Base-by-base conservation (phyloP, 2,797 vertebrate genomes). In the Danio jaintianensis region DNA sequence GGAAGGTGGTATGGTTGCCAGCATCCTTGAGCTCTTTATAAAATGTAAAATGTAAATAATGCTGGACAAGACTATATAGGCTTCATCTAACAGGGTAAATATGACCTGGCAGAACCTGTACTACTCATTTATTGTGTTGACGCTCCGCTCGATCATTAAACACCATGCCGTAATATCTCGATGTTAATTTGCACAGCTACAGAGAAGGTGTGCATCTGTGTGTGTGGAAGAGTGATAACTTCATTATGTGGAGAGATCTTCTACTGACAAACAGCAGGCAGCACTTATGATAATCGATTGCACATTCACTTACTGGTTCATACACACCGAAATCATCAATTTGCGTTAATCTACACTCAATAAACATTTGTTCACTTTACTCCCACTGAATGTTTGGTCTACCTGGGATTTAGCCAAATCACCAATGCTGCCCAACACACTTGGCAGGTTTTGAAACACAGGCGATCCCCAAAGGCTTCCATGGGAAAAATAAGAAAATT, bases 171-270 rank as follows among this genome's bases (percentile, higher is more conserved):
- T 10, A 13, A 0, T 52, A 45, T 18, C 38, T 61, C 43, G n/a
- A 29, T 45, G 38, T 71, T 43, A 22, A 62, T 52, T 71, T 62
- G 36, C 58, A 43, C 10, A 79, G 18, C n/a, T 8, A 40, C 45
- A 0, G 53, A 15, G n/a, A 59, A 50, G 52, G 38, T 42, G 50
- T 9, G 12, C 12, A n/a, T 42, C 45, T 10, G 29, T 71, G 50
- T 29, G 8, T 77, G 40, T 58, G 52, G 13, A 67, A 48, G 18
- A 36, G 40, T 7, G 18, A 72, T 36, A 47, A 79, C 59, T 11
- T 72, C 38, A 64, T 72, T 64, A 79, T 47, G 11, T 42, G 40
- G 48, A 45, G 45, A 64, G 69, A 73, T 79, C 72, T 45, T 45
- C 20, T 53, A 16, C 18, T 55, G 40, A 36, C 69, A 79, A 79